Evolutionary conservation across 2,888 invertebrate genomes (phyloP), one percentile per base, ranked within the genome.

Genomic region (Boloria euphrosyne): DNA sequence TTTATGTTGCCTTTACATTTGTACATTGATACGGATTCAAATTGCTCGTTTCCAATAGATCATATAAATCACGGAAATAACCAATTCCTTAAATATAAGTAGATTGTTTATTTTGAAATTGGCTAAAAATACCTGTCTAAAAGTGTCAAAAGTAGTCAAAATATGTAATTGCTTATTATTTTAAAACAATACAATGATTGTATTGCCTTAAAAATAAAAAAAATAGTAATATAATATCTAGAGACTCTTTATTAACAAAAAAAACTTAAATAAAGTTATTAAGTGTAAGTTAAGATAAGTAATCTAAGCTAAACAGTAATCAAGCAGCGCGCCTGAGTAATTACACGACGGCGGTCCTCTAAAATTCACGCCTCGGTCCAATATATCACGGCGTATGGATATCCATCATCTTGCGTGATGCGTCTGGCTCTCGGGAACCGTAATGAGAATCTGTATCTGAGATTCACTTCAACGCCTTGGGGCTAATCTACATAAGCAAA

Each of bases 371-470:
- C 54, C 53, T 46, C 52, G 58, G 22, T 62, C 58, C 50, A 65
- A 69, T 69, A 63, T 57, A 67, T 65, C 64, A 62, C 64, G 47
- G 49, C 27, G 52, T 60, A 62, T 64, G 64, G 67, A 65, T 64
- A 69, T 65, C 64, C 67, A 63, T 69, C 67, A 69, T 58, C 55
- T 58, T 43, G 57, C 58, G 31, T 38, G 10, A 2, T 38, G 31
- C 31, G 63, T 64, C 63, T 62, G 57, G 31, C 59, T 46, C 59
- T 31, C 13, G 44, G 27, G 69, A 31, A 44, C 61, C 64, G 50
- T 67, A 66, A 69, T 66, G 67, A 68, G 66, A 67, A 69, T 66
- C 66, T 68, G 50, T 67, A 66, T 46, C 50, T 64, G 58, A 66
- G 61, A 67, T 66, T 58, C 52, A 52, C 46, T 53, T 13, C 31